Conservation (phyloP, 2,113 vertebrate genomes). For the Limnothrissa miodon region DNA sequence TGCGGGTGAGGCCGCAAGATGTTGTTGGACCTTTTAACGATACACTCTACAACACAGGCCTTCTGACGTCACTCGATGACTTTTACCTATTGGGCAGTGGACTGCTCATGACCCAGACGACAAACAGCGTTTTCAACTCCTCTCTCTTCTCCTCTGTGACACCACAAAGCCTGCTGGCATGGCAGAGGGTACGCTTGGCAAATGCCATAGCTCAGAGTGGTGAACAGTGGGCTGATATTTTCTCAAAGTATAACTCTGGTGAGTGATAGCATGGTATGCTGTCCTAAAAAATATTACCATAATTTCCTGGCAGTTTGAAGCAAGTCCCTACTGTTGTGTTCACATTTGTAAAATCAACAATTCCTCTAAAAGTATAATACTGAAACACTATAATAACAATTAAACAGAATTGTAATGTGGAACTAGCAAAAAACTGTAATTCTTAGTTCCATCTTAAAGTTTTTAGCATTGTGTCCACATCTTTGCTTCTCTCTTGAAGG, state of each 20-base stretch:
- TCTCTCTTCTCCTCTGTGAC: constrained; percentile 73
- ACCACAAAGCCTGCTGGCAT: constrained; percentile 79
- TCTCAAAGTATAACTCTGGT: constrained; percentile 84
- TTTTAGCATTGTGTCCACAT: neutral
- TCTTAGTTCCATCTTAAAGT: neutral
- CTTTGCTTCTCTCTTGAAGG: constrained; percentile 60
- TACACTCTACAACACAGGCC: constrained; percentile 63
- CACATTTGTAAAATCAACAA: neutral
- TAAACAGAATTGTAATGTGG: neutral
- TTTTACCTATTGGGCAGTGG: constrained; percentile 86
- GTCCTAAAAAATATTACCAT: neutral
- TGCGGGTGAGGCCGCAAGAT: neutral
- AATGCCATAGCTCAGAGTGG: constrained; percentile 78
- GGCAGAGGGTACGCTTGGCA: constrained; percentile 87
- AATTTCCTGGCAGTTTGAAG: neutral
- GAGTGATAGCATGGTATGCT: constrained; percentile 40
- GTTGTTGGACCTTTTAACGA: neutral
- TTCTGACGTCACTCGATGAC: constrained; percentile 86
- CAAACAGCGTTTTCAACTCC: constrained; percentile 79
- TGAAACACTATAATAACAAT: neutral
- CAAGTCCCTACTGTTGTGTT: neutral
- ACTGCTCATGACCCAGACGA: constrained; percentile 85
- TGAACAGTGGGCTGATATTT: constrained; percentile 77
- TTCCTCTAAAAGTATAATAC: neutral
- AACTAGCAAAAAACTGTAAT: neutral